Base-by-base conservation (phyloP, 2,113 vertebrate species). In the Bos indicus region DNA sequence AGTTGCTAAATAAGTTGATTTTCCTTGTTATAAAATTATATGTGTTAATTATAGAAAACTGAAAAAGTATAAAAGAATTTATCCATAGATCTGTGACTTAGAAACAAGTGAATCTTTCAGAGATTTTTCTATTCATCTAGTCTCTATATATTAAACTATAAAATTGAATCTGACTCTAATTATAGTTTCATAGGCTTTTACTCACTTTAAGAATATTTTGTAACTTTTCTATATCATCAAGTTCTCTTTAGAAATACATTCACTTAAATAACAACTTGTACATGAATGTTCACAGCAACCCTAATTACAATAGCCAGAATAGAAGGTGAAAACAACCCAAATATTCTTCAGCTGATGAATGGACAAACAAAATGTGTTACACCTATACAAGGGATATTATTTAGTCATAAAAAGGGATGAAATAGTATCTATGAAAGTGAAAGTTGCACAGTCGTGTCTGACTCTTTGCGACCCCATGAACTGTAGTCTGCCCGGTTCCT, bases 41-140 rank as follows among this genome's bases (percentile, higher is more conserved):
- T 48, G 90, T 57, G 1, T 87, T 83, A 57, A 48, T 82, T 51
- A 23, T 15, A 78, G 7, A 51, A 83, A 83, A 51, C 57, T 62
- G 59, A 33, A 90, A 88, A 96, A 83, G 56, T n/a, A 14, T 81
- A 64, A 96, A 86, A 86, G 92, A 96, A 92, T 82, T 56, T 9
- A 82, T 57, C 36, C 26, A 74, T 19, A 74, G 15, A 36, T 90
- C 51, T 95, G 2, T 64, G 12, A 82, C 36, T 74, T 10, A 28
- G 17, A 94, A 71, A 56, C 51, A 74, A 71, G 10, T 74, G 59
- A 62, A 5, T 28, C 78, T 59, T 96, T 46, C 57, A 25, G 54
- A 64, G 14, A 82, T 59, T 83, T 74, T 74, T 52, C n/a, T 67
- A 25, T 85, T 56, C 13, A 81, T 36, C 43, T 90, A 48, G 67